A percentile compares a stretch with the other conserved stretches of the same genome.
Conservation (phyloP, 2,888 invertebrate genomes). For the Odontocerum albicorne region DNA sequence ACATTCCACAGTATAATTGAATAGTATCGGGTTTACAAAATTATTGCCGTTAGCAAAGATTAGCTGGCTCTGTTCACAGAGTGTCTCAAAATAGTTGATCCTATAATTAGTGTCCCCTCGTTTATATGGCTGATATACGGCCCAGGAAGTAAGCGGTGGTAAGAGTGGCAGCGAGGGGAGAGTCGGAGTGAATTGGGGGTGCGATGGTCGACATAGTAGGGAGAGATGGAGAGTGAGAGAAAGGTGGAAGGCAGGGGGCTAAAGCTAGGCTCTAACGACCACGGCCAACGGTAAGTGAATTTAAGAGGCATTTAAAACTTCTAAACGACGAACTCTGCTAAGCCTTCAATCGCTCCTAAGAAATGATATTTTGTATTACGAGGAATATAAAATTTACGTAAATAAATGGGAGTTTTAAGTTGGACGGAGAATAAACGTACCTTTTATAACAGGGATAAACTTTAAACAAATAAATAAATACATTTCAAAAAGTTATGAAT, state of each 20-base stretch:
- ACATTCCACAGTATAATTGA: too few relatives aligned
- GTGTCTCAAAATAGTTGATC: background rate
- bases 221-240: background rate
- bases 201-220: background rate
- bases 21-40: too few relatives aligned
- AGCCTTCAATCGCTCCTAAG: conserved; percentile 25
- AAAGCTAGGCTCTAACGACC: conserved; percentile 10
- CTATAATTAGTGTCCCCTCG: background rate
- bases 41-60: too few relatives aligned
- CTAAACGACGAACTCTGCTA: conserved; percentile 12
- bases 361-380: conserved; percentile 10
- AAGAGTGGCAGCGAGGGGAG: too few relatives aligned
- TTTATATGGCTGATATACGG: background rate
- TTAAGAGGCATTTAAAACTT: conserved; percentile 30
- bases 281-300: conserved; percentile 25
- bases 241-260: background rate
- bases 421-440: too few relatives aligned
- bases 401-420: too few relatives aligned
- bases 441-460: too few relatives aligned
- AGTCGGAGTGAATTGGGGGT: too few relatives aligned
- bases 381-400: background rate
- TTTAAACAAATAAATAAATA: too few relatives aligned
- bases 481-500: too few relatives aligned
- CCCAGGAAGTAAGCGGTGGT: background rate
- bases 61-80: too few relatives aligned